A percentile compares a stretch with the other conserved stretches of the same genome.
Conservation (phyloP, 2,888 invertebrate genomes). For the Dynastes grantii region DNA sequence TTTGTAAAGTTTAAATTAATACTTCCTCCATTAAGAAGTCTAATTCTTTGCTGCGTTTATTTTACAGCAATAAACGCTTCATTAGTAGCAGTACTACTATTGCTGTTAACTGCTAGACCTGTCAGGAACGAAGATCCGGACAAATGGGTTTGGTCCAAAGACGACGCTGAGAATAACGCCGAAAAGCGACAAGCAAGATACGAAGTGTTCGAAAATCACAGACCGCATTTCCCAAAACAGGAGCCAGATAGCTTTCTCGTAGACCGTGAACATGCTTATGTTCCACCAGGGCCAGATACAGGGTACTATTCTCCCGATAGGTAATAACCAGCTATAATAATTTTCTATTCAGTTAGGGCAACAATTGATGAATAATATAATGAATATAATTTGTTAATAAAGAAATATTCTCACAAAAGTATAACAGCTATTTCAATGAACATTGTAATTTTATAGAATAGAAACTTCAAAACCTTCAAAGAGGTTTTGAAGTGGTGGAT, state of each 20-base stretch:
- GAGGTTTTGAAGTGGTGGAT: no score
- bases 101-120: background rate
- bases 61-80: background rate
- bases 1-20: no score
- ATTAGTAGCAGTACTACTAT: background rate
- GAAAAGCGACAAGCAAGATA: conserved; percentile 60
- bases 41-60: background rate
- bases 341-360: no score
- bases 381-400: no score
- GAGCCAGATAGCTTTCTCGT: conserved; percentile 54
- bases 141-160: conserved; percentile 49
- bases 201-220: conserved; percentile 60
- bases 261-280: conserved; percentile 50
- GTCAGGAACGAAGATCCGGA: conserved; percentile 30
- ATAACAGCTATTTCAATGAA: no score
- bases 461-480: no score
- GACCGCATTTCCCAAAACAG: conserved; percentile 44
- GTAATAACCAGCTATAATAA: conserved; percentile 4
- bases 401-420: no score
- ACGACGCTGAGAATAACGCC: conserved; percentile 45
- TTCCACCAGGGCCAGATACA: conserved; percentile 53
- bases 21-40: no score
- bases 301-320: conserved; percentile 46
- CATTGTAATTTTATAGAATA: no score
- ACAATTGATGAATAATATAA: no score